Conservation (phyloP, 23 tunicate genomes). For the Styela clava region DNA sequence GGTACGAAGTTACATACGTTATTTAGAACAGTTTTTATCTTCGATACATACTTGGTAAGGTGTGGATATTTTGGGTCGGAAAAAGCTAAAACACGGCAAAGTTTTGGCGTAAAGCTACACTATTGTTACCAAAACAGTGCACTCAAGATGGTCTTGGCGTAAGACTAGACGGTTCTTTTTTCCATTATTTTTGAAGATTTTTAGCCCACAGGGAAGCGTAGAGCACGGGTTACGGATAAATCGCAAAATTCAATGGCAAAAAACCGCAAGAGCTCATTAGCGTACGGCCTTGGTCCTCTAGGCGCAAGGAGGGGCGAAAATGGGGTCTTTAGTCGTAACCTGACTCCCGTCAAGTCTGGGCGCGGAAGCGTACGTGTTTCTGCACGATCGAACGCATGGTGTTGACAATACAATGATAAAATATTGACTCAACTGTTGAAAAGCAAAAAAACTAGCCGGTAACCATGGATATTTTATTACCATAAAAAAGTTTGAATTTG, state of each 20-base stretch:
- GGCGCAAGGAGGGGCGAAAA: background rate
- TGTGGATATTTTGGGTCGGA: too few species aligned
- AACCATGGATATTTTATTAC: too few species aligned
- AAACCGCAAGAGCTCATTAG: background rate
- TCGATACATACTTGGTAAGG: too few species aligned
- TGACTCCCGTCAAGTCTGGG: background rate
- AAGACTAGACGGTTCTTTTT: background rate
- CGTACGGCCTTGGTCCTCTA: background rate
- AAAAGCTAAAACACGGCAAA: background rate
- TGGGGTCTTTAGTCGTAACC: background rate
- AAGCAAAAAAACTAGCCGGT: too few species aligned
- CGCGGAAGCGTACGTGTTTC: background rate
- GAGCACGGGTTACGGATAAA: background rate
- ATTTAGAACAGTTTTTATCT: too few species aligned
- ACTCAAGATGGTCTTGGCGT: background rate
- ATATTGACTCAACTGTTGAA: too few species aligned
- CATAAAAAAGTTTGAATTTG: too few species aligned
- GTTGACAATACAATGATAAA: background rate
- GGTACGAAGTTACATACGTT: too few species aligned
- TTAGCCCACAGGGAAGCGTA: background rate
- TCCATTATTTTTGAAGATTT: background rate
- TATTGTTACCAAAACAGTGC: background rate
- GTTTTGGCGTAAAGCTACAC: background rate
- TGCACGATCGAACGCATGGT: background rate
- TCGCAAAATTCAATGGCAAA: background rate